Evolutionary conservation across 2,113 vertebrate species (phyloP), one percentile per base, ranked within the genome.

Genomic region (Toxostoma redivivum): DNA sequence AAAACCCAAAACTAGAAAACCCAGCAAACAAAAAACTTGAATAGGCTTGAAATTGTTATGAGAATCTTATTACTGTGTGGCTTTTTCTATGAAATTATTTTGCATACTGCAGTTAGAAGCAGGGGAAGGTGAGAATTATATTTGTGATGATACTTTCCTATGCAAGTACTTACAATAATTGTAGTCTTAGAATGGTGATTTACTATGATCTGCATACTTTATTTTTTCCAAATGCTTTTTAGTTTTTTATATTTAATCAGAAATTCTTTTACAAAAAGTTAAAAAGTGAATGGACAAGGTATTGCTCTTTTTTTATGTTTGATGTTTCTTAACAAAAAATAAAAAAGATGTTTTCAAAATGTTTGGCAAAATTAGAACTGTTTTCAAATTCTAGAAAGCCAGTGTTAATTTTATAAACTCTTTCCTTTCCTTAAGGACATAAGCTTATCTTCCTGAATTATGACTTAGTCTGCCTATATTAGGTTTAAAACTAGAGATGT

Each of bases 321-420:
- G 5, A 1, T 5, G 0, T 1, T 61, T 82, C 73, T 80, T 28
- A 31, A 94, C 19, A 15, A 79, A 51, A 51, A n/a, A n/a, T n/a
- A n/a, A n/a, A n/a, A n/a, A n/a, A n/a, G 12, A 22, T 57, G 12
- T 37, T 92, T 86, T 88, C 15, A 70, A 84, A 84, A 92, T 73
- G 1, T 27, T 56, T 60, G 16, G 2, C 33, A 24, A 30, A 4
- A 10, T 88, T 81, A 35, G 14, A 82, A 66, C 8, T 64, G 6
- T 24, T 85, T 80, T 72, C 10, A 35, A 38, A 45, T 64, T 24
- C n/a, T 72, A 71, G 27, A 38, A 78, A 79, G 22, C 12, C 9
- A 51, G 8, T 30, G 15, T 37, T 90, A 77, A 76, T 80, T 76
- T n/a, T 53, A 35, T 60, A 80, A 82, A 56, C 2, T 61, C 4